Evolutionary conservation across 2,113 vertebrate species (phyloP).

Genomic region (Istiophorus platypterus): DNA sequence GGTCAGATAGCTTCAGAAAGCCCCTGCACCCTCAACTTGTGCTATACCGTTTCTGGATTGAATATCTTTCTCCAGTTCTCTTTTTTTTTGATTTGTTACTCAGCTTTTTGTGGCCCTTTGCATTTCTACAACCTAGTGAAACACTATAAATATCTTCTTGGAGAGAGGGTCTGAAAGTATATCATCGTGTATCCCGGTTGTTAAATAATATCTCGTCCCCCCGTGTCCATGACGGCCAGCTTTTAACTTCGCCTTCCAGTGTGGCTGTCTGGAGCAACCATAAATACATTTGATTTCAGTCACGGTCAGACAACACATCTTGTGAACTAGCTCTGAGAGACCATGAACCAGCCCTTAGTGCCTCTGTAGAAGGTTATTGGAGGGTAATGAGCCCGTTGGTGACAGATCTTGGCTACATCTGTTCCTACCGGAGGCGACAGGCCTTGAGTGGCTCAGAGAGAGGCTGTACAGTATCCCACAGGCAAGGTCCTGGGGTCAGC

Average conservation of each 20-base stretch:
- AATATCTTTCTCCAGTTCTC: neutral
- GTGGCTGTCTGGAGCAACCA: neutral
- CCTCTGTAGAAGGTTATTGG: slow-evolving; percentile 16
- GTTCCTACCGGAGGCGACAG: slow-evolving; percentile 61
- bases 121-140: too few species aligned
- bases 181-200: too few species aligned
- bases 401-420: slow-evolving; percentile 61
- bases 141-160: too few species aligned
- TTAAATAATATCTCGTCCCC: neutral
- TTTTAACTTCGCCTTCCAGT: neutral
- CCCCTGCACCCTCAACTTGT: neutral
- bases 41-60: neutral
- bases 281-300: neutral
- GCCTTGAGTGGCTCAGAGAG: slow-evolving; percentile 40
- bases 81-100: neutral
- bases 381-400: slow-evolving; percentile 47
- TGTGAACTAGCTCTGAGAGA: neutral
- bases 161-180: too few species aligned
- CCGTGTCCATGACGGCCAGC: neutral
- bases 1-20: too few species aligned
- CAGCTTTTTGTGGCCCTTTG: too few species aligned
- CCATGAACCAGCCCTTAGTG: neutral
- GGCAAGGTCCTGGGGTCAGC: slow-evolving; percentile 71
- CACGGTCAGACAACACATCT: neutral
- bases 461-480: slow-evolving; percentile 66